phyloP scores from a whole-genome alignment of 92 coral and sea anemone genomes.

The Plumapathes pennacea region DNA sequence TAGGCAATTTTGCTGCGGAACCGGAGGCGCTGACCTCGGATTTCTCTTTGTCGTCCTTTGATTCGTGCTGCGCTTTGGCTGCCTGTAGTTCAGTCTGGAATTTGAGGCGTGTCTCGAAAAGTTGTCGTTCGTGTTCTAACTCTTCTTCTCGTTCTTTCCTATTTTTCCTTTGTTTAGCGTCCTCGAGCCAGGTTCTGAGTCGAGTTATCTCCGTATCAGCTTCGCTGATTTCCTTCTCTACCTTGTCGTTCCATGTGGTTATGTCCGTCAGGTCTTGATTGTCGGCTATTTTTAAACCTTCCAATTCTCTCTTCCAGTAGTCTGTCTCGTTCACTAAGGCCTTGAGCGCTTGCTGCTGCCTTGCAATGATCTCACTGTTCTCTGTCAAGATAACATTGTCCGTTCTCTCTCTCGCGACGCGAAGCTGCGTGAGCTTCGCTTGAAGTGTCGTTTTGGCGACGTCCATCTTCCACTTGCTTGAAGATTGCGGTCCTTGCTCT shows the following conservation, averaged over 20 bases:
- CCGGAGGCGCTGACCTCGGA: too few relatives aligned
- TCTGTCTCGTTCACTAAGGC: conserved; percentile 29
- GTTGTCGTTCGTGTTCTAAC: conserved; percentile 31
- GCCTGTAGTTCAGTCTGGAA: conserved; percentile 23
- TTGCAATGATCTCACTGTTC: too few relatives aligned
- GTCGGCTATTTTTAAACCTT: conserved; percentile 25
- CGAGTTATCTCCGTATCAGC: conserved; percentile 15
- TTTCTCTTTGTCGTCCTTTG: too few relatives aligned
- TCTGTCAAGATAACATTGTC: too few relatives aligned
- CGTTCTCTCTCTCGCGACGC: too few relatives aligned
- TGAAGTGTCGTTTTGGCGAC: too few relatives aligned
- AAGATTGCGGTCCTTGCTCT: too few relatives aligned
- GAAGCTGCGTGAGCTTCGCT: too few relatives aligned
- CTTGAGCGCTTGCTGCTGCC: too few relatives aligned
- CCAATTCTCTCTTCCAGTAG: conserved; percentile 4
- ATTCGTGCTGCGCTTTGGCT: conserved; percentile 3
- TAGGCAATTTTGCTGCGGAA: conserved; percentile 48
- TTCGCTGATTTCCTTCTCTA: conserved; percentile 9
- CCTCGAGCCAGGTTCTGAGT: conserved; percentile 1
- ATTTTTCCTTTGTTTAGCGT: not conserved
- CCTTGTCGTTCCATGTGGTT: not conserved
- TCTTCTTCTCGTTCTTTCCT: conserved; percentile 27
- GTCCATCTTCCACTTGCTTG: too few relatives aligned
- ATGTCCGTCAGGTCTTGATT: conserved; percentile 4
- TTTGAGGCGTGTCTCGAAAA: conserved; percentile 39